Evolutionary conservation across 2,113 vertebrate species (phyloP).

Genomic region (Myotis yumanensis): DNA sequence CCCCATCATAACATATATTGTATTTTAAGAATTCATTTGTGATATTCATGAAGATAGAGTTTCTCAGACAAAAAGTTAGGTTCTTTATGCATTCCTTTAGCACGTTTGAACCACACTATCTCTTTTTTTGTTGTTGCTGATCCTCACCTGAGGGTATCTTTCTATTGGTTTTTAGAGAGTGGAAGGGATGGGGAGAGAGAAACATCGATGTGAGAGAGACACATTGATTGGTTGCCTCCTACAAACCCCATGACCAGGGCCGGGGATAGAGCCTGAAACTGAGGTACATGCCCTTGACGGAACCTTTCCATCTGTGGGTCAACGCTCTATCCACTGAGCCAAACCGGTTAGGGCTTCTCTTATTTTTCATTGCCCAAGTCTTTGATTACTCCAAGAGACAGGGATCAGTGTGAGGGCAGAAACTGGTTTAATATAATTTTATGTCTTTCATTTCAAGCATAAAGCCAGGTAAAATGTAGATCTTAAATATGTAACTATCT

Average conservation of each 20-base stretch:
- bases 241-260: too few species aligned
- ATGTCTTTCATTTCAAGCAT: not conserved
- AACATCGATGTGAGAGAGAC: too few species aligned
- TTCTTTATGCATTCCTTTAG: not conserved
- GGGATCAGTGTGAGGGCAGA: not conserved
- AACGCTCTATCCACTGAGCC: too few species aligned
- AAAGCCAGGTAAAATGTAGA: not conserved
- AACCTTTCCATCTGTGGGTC: too few species aligned
- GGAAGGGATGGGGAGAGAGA: too few species aligned
- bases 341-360: not conserved
- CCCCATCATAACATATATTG: not conserved
- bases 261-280: too few species aligned
- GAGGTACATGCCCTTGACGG: too few species aligned
- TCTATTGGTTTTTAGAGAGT: too few species aligned
- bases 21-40: not conserved
- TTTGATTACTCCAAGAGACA: not conserved
- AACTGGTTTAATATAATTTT: slow-evolving; percentile 29
- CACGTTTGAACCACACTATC: not conserved
- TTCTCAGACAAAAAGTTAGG: not conserved
- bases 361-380: not conserved
- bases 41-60: not conserved
- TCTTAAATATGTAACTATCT: slow-evolving; percentile 43
- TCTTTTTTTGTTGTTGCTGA: too few species aligned
- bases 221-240: too few species aligned
- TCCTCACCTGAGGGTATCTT: too few species aligned